Conservation (phyloP, 2,797 vertebrate species). For the Ctenochaetus hawaiiensis region DNA sequence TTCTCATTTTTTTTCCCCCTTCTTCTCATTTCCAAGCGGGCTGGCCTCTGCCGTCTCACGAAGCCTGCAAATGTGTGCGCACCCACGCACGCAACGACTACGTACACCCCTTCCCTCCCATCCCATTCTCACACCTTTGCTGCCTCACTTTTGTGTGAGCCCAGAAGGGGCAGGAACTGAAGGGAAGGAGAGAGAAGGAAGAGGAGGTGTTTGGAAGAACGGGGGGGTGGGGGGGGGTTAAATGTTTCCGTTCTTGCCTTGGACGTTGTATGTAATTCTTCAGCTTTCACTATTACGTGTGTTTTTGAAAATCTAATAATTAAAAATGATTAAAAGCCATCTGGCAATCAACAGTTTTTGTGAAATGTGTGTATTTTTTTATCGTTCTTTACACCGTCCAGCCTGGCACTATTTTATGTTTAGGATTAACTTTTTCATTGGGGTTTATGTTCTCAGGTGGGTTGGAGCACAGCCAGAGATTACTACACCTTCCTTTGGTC, state of each 20-base stretch:
- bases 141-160: slow-evolving; percentile 55
- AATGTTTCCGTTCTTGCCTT: slow-evolving; percentile 69
- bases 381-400: neutral
- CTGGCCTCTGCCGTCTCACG: slow-evolving; percentile 10
- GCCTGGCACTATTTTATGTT: neutral
- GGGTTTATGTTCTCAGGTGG: slow-evolving; percentile 86
- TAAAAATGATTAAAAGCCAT: neutral
- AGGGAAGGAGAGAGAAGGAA: slow-evolving; percentile 24
- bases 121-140: slow-evolving; percentile 66
- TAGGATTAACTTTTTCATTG: neutral
- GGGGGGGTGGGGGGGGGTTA: slow-evolving; percentile 36
- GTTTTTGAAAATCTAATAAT: neutral
- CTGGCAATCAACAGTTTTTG: neutral
- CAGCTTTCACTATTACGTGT: neutral
- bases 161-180: slow-evolving; percentile 55
- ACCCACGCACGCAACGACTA: slow-evolving; percentile 18
- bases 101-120: slow-evolving; percentile 27
- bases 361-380: neutral
- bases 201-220: slow-evolving; percentile 44
- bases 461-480: slow-evolving; percentile 98
- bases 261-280: slow-evolving; percentile 29
- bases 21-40: slow-evolving; percentile 23
- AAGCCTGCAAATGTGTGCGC: slow-evolving; percentile 40
- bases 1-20: neutral
- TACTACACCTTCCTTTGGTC: slow-evolving; percentile 99